phyloP scores from a whole-genome alignment of 2,888 invertebrate genomes.

The Tuberolachnus salignus region DNA sequence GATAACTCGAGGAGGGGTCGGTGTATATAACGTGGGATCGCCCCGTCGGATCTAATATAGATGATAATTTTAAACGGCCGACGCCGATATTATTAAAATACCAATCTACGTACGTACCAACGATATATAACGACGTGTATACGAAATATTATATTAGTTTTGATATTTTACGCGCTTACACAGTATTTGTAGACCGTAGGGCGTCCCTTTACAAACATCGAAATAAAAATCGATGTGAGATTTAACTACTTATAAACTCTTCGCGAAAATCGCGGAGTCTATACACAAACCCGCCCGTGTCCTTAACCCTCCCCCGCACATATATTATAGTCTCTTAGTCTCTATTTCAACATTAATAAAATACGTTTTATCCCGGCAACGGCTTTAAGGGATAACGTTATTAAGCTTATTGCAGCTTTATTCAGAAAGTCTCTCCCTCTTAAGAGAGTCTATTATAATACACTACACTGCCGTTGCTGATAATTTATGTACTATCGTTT shows the following conservation, averaged over 20 bases:
- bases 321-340: background rate
- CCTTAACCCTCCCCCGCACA: background rate
- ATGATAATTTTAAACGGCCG: constrained; percentile 40
- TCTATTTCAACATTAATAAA: constrained; percentile 38
- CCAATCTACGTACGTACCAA: too few relatives aligned
- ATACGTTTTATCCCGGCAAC: constrained; percentile 31
- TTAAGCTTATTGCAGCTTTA: constrained; percentile 38
- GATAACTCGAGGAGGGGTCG: background rate
- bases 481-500: constrained; percentile 5
- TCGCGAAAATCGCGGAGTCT: constrained; percentile 24
- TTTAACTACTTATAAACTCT: constrained; percentile 29
- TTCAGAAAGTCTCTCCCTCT: constrained; percentile 34
- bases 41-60: constrained; percentile 42
- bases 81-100: background rate
- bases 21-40: too few relatives aligned
- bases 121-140: background rate
- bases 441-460: background rate
- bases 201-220: background rate
- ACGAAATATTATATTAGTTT: background rate
- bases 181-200: background rate
- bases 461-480: background rate
- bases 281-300: too few relatives aligned
- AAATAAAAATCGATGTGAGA: background rate
- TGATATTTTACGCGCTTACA: background rate
- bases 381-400: constrained; percentile 41